Evolutionary conservation across 2,113 vertebrate genomes (phyloP), one percentile per base, ranked within the genome.

Genomic region (Puma concolor): DNA sequence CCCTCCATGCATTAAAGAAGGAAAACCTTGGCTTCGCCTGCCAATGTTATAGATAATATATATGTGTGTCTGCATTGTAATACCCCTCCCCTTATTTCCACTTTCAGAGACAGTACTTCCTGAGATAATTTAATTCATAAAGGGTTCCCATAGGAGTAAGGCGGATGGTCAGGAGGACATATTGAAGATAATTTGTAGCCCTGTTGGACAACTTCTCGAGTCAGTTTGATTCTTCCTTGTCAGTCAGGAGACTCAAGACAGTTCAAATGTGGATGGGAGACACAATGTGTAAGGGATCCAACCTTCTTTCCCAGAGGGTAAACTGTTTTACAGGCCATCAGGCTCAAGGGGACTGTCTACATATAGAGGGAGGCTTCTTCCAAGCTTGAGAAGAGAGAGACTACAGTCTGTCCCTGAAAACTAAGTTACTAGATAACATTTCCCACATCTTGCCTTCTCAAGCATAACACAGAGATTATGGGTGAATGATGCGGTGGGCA

Each of bases 21-120:
- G 76, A 94, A 81, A 96, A 77, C 71, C 94, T 96, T 96, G 90
- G 93, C 95, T 97, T 94, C 74, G 71, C 36, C 95, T 91, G 92
- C 95, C 88, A 69, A 1, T 76, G 77, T 91, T 97, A 89, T 5
- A 95, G 94, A 66, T 94, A 97, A 89, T 97, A 96, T 88, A 77
- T 85, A 33, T 0, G 4, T 67, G 16, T 38, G 60, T 64, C 66
- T 96, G 91, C 57, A 29, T n/a, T 93, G 66, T 93, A 86, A 96
- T 83, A 72, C 66, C 69, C 44, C 54, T 95, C 50, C 87, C 81
- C 77, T 85, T 95, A 82, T 82, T 96, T 95, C 67, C 52, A 86
- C 92, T 91, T 94, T 48, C 66, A 86, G 76, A 88, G 64, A 92
- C 0, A 77, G 90, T 67, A 87, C 93, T 97, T 96, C 86, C 82